A percentile compares a stretch with the other conserved stretches of the same genome.
Conservation (phyloP, 2,888 invertebrate species). For the Bugulina stolonifera region DNA sequence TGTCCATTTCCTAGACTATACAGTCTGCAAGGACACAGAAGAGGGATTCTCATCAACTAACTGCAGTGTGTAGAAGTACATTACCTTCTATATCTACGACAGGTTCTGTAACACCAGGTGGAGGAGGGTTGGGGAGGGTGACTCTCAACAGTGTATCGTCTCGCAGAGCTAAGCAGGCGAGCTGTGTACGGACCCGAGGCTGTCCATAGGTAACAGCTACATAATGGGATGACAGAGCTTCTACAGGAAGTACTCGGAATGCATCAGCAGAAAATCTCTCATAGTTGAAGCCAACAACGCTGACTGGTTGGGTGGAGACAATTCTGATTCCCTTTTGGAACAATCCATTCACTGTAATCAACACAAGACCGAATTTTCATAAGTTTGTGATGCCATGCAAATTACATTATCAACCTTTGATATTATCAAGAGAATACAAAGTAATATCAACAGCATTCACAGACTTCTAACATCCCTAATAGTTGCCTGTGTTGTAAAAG, state of each 20-base stretch:
- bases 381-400: no score
- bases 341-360: slow-evolving; percentile 21
- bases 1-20: no score
- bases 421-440: no score
- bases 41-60: no score
- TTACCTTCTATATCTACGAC: slow-evolving; percentile 21
- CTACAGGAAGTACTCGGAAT: slow-evolving; percentile 11
- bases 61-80: no score
- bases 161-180: slow-evolving; percentile 2
- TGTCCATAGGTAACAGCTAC: slow-evolving; percentile 11
- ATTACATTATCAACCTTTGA: no score
- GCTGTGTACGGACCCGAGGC: slow-evolving; percentile 20
- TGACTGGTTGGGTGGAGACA: not conserved
- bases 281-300: slow-evolving; percentile 23
- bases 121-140: slow-evolving; percentile 1
- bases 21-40: no score
- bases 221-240: slow-evolving; percentile 17
- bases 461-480: no score
- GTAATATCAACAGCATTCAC: no score
- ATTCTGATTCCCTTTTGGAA: slow-evolving; percentile 17
- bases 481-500: no score
- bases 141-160: slow-evolving; percentile 10
- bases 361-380: no score
- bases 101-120: slow-evolving; percentile 9
- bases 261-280: slow-evolving; percentile 21